Base-by-base conservation (phyloP, 2,888 invertebrate genomes). In the Lampropteryx suffumata region DNA sequence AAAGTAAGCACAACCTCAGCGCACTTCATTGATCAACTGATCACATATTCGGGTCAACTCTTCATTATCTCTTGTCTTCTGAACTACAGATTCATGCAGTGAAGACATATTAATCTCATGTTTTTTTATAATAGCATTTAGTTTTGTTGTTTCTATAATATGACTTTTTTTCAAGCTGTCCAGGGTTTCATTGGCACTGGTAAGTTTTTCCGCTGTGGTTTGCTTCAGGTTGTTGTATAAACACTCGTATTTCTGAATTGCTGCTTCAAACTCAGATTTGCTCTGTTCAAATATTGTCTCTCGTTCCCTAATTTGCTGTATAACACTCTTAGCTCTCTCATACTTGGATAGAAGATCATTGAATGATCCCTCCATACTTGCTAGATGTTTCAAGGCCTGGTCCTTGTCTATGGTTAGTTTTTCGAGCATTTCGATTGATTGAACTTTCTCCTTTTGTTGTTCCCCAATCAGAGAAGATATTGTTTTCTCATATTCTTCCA, bases 21-120 rank as follows among this genome's bases (percentile, higher is more conserved):
- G 82, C 27, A 87, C 88, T 69, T 85, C 82, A 67, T 91, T 92
- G 69, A 98, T 97, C 34, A 98, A 93, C 86, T 98, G 98, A 90
- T 98, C 98, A 92, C 98, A 96, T 73, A 98, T 95, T 80, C 95
- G 94, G 39, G 97, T 94, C 62, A 98, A 87, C 81, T 97, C 97
- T 62, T 94, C 93, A 80, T 97, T 98, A 76, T 98, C 98, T 76
- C 95, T 95, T 0, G 92, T 92, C 84, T 98, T 98, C 71, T 97
- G 97, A 60, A 95, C 94, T 37, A 98, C 88, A 34, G 95, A 93
- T 67, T 95, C 95, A 70, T 96, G 94, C 50, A 98, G 87, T 1
- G 97, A 96, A 54, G 94, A 94, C 59, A 94, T 93, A 65, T 95
- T 95, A 51, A 98, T 93, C 81, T 98, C 98, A 71, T 96, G 93